phyloP scores from a whole-genome alignment of 2,113 vertebrate genomes.

The Pteruthius melanotis region DNA sequence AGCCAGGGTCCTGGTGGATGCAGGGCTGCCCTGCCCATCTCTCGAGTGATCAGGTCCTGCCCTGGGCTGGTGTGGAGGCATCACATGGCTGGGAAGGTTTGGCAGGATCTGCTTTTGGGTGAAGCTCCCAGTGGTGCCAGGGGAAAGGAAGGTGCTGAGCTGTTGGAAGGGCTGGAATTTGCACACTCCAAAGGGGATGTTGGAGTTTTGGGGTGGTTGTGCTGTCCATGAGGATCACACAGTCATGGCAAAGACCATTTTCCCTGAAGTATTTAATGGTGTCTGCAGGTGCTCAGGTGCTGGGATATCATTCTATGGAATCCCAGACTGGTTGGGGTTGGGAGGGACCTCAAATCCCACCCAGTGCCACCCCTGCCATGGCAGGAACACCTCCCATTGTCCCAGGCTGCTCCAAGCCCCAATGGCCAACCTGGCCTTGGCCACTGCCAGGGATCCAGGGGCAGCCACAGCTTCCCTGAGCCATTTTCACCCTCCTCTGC shows the following conservation, averaged over 20 bases:
- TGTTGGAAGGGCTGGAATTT: background rate
- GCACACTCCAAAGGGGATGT: background rate
- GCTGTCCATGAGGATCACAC: rapidly evolving
- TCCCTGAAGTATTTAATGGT: background rate
- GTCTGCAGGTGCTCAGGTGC: background rate
- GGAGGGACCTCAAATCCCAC: rapidly evolving
- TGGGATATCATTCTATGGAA: too few relatives aligned
- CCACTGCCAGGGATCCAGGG: background rate
- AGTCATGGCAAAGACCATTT: background rate
- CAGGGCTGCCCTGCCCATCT: too few relatives aligned
- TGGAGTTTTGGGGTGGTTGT: background rate
- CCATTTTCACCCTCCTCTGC: background rate
- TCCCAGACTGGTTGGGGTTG: background rate
- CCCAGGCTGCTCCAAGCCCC: background rate
- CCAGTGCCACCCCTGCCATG: background rate
- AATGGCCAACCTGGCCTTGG: background rate
- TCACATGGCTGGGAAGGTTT: rapidly evolving
- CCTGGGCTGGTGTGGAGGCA: background rate
- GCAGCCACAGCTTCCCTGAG: background rate
- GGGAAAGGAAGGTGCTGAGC: background rate
- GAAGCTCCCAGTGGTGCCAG: rapidly evolving
- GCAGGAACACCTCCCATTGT: background rate
- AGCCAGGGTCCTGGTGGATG: rapidly evolving
- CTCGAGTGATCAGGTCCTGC: background rate
- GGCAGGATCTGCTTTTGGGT: too few relatives aligned